Percentiles rank a stretch among this genome's conserved stretches.
Evolutionary conservation across 2,113 vertebrate genomes (phyloP).

Genomic region (Nerophis ophidion): DNA sequence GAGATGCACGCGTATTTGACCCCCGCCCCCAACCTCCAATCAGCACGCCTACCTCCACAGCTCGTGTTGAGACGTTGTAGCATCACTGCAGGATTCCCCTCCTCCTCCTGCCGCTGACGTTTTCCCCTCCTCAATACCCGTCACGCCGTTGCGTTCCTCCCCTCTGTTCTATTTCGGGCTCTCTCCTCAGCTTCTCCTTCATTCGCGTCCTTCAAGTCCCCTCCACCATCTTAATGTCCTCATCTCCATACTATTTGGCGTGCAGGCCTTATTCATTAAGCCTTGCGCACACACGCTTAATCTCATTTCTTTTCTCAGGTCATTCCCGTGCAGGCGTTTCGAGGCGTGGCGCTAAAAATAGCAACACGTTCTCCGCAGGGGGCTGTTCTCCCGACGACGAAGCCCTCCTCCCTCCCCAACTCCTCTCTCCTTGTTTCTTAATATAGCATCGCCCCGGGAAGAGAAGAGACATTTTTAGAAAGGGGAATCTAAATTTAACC

Average conservation of each 20-base stretch:
- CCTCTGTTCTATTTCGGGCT: conserved; percentile 2
- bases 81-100: conserved; percentile 63
- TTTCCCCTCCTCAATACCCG: too few species aligned
- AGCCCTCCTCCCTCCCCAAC: conserved; percentile 31
- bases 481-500: conserved; percentile 33
- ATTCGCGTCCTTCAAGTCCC: not conserved
- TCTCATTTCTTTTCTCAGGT: conserved; percentile 38
- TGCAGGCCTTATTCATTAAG: not conserved
- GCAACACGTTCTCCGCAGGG: conserved; percentile 32
- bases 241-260: not conserved
- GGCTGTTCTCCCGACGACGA: conserved; percentile 25
- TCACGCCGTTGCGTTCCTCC: too few species aligned
- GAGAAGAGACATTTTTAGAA: conserved; percentile 52
- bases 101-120: too few species aligned
- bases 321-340: conserved; percentile 42
- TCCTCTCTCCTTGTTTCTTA: conserved; percentile 44
- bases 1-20: not conserved
- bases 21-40: not conserved
- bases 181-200: not conserved
- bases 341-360: conserved; percentile 60
- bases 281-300: conserved; percentile 3
- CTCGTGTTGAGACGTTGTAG: conserved; percentile 23
- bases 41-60: conserved; percentile 18
- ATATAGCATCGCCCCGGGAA: conserved; percentile 59
- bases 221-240: not conserved